These are phyloP conservation scores for Karalla daura DNA, from an alignment of 2,797 vertebrate genomes.

Conservation along the genomic window DNA sequence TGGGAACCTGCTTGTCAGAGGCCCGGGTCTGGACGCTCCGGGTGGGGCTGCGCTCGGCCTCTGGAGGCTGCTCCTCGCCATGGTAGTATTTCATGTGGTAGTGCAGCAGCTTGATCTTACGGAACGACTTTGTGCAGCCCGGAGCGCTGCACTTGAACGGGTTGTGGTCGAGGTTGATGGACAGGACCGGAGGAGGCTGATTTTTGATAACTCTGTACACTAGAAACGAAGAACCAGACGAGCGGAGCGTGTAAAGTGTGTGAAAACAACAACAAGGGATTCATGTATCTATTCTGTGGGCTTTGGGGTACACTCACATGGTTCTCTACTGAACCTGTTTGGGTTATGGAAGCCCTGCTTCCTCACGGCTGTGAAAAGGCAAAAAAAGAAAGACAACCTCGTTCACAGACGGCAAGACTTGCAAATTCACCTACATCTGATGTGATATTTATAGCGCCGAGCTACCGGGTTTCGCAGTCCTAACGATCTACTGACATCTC, in stretches of 20 bases:
- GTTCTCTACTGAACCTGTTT: slow-evolving; percentile 88
- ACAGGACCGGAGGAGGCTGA: slow-evolving; percentile 87
- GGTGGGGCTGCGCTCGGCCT: slow-evolving; percentile 84
- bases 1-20: slow-evolving; percentile 85
- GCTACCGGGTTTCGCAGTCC: slow-evolving; percentile 1
- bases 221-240: slow-evolving; percentile 39
- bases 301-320: slow-evolving; percentile 77
- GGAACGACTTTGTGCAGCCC: slow-evolving; percentile 95
- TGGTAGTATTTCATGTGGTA: slow-evolving; percentile 99
- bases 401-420: background rate
- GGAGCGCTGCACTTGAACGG: slow-evolving; percentile 94
- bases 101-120: slow-evolving; percentile 96
- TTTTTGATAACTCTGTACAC: slow-evolving; percentile 90
- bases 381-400: background rate
- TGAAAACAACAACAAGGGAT: background rate
- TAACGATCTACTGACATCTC: background rate
- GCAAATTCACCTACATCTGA: background rate
- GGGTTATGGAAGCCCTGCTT: slow-evolving; percentile 86
- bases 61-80: slow-evolving; percentile 81
- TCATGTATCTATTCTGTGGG: background rate
- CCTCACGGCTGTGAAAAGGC: slow-evolving; percentile 77
- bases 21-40: slow-evolving; percentile 89
- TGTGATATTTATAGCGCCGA: background rate
- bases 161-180: slow-evolving; percentile 93
- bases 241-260: accelerated